These are phyloP conservation scores for Mormyrops attenuatus DNA, from an alignment of 2,797 vertebrate species.

Conservation along the genomic window DNA sequence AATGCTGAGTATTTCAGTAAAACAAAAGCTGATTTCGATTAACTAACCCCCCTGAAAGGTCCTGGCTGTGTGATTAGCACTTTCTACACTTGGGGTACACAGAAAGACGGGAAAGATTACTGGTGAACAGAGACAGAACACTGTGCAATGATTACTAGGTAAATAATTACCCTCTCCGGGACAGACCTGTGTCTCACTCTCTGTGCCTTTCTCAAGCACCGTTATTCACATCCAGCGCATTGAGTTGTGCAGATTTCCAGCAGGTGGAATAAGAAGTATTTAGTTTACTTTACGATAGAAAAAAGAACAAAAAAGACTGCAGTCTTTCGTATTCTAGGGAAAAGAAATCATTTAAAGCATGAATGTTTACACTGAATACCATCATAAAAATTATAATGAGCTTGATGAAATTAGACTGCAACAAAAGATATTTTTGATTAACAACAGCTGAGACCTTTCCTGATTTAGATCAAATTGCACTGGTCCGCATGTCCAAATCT, in stretches of 20 bases:
- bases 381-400: background rate
- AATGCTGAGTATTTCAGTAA: background rate
- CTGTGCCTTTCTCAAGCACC: background rate
- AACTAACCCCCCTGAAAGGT: background rate
- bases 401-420: background rate
- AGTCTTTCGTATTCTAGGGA: background rate
- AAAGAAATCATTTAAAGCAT: background rate
- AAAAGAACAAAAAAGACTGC: background rate
- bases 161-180: background rate
- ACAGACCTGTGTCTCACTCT: background rate
- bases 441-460: background rate
- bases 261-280: background rate
- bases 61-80: background rate
- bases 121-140: background rate
- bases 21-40: background rate
- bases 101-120: constrained; percentile 6
- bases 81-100: background rate
- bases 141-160: background rate
- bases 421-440: background rate
- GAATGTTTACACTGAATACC: background rate
- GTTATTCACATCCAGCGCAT: background rate
- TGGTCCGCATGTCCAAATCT: background rate
- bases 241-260: background rate
- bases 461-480: background rate
- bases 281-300: background rate